A percentile compares a stretch with the other conserved stretches of the same genome.
These are phyloP conservation scores for Yponomeuta evonymella DNA, from an alignment of 2,888 invertebrate species.

Conservation along the genomic window DNA sequence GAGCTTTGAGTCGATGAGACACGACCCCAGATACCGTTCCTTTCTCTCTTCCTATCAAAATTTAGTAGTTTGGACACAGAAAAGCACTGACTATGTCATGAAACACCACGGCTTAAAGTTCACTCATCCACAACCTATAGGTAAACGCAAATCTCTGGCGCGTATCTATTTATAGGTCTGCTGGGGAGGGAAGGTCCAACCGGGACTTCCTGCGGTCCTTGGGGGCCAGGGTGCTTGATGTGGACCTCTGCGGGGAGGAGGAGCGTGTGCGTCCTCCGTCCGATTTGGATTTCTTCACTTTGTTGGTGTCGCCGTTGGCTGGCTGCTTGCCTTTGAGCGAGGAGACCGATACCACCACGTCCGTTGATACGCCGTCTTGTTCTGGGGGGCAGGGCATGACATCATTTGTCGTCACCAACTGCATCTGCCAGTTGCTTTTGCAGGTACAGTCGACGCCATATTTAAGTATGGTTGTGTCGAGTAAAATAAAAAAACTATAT, in stretches of 20 bases:
- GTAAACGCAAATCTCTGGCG: not conserved
- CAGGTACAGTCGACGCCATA: too few species aligned
- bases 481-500: too few species aligned
- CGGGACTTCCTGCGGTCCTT: constrained; percentile 61
- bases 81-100: too few species aligned
- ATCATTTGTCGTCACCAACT: not conserved
- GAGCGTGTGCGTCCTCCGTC: constrained; percentile 59
- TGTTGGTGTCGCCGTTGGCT: constrained; percentile 65
- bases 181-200: constrained; percentile 59
- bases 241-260: constrained; percentile 62
- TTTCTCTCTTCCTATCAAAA: too few species aligned
- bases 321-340: constrained; percentile 69
- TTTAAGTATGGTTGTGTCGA: too few species aligned
- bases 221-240: constrained; percentile 56
- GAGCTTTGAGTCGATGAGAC: not conserved
- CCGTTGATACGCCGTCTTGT: constrained; percentile 57
- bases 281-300: constrained; percentile 66
- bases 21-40: too few species aligned
- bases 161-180: constrained; percentile 43
- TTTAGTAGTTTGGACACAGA: too few species aligned
- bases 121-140: not conserved
- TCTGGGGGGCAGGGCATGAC: constrained; percentile 33
- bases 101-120: too few species aligned
- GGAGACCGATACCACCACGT: constrained; percentile 63
- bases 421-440: too few species aligned